Evolutionary conservation across 2,888 invertebrate genomes (phyloP), one percentile per base, ranked within the genome.

Genomic region (Trachelus iudaicus): DNA sequence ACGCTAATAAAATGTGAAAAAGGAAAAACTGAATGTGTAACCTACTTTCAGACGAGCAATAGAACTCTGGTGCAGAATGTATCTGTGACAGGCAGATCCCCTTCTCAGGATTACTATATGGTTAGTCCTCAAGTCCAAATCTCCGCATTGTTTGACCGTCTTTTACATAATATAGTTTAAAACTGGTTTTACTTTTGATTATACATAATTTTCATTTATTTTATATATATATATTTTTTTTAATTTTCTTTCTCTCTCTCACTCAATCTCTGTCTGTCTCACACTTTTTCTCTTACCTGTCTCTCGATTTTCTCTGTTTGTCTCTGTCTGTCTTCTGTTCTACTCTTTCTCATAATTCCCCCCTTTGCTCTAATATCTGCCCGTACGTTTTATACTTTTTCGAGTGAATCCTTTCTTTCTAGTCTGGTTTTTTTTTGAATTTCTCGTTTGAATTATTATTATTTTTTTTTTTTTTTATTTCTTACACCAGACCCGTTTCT

Each of bases 11-110:
- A 56, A 56, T 56, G 56, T 56, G 56, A 56, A 56, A 56, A 56
- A 56, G 56, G 56, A 56, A 56, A 90, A 90, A 91, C 88, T 91
- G 90, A 90, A 91, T 91, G 87, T 91, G 88, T 91, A 89, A 91
- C 91, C 91, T 91, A 91, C 90, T 91, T 91, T 91, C 91, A 91
- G 91, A 91, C 91, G 91, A 91, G 91, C 91, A 91, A 91, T 91
- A 91, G 91, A 91, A 90, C 91, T 91, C 91, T 91, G 91, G 91
- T 91, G 91, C 91, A 91, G 91, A 91, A 91, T 91, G 91, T 91
- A 91, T 91, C 91, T 91, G 91, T 91, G 91, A 91, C 91, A 91
- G 91, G 91, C 91, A 91, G 91, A 91, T 91, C 91, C 88, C 91
- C 91, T 90, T 91, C 91, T 90, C 91, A 91, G 91, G 91, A 91